phyloP scores from a whole-genome alignment of 2,888 invertebrate genomes.

The Ophonus ardosiacus region DNA sequence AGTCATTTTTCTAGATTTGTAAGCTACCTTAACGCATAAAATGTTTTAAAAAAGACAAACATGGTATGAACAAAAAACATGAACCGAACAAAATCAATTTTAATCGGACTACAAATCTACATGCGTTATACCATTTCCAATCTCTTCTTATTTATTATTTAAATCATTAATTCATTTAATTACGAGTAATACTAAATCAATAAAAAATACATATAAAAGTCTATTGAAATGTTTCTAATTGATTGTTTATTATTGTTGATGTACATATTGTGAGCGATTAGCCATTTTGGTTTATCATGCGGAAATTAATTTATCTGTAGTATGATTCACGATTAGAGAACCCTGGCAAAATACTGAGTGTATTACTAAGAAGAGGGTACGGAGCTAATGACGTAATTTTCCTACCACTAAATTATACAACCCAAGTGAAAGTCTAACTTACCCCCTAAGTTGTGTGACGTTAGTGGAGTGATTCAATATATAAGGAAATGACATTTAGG shows the following conservation, averaged over 20 bases:
- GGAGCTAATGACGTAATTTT: constrained; percentile 43
- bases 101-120: background rate
- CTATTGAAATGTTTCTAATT: background rate
- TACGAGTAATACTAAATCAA: constrained; percentile 11
- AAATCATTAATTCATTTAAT: background rate
- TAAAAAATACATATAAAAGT: background rate
- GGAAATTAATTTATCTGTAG: constrained; percentile 59
- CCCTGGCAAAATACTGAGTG: constrained; percentile 28
- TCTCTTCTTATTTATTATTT: background rate
- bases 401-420: constrained; percentile 45
- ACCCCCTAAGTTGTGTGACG: background rate
- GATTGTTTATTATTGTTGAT: constrained; percentile 19
- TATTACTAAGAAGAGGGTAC: constrained; percentile 37
- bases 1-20: too few species aligned
- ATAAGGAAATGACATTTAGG: background rate
- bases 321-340: constrained; percentile 57
- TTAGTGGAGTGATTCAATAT: background rate
- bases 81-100: background rate
- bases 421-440: constrained; percentile 16
- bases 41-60: too few species aligned
- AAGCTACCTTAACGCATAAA: too few species aligned
- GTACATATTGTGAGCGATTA: constrained; percentile 33
- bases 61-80: background rate
- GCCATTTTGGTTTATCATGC: constrained; percentile 49
- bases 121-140: background rate